Evolutionary conservation across 2,888 invertebrate species (phyloP).

Genomic region (Pherbina coryleti): DNA sequence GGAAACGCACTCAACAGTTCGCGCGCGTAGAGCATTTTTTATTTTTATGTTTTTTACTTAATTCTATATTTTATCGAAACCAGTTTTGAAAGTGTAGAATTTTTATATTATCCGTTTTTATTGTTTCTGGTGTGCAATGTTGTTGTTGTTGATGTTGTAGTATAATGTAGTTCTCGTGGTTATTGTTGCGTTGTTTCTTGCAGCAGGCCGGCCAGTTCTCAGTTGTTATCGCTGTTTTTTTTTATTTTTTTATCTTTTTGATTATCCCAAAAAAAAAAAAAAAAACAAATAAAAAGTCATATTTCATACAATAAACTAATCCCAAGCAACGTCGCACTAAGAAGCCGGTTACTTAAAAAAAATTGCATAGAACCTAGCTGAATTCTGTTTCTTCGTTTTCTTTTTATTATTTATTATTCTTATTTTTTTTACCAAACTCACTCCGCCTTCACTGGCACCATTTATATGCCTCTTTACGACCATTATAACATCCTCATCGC

Average conservation of each 20-base stretch:
- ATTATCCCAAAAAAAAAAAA: not conserved
- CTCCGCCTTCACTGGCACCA: not conserved
- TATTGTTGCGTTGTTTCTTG: conserved; percentile 2
- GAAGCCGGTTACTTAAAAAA: not conserved
- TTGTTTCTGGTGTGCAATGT: not conserved
- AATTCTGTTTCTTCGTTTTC: not conserved
- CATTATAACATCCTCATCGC: not conserved
- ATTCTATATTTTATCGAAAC: conserved; percentile 15
- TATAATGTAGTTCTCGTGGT: conserved; percentile 35
- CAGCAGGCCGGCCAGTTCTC: not conserved
- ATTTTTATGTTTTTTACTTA: not conserved
- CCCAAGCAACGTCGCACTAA: not conserved
- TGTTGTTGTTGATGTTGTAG: conserved; percentile 17
- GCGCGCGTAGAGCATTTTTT: conserved; percentile 20
- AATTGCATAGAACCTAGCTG: not conserved
- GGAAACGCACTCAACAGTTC: conserved; percentile 31
- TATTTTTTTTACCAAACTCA: not conserved
- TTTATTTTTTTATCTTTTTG: not conserved
- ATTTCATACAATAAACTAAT: not conserved
- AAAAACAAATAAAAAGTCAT: not conserved
- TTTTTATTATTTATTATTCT: not conserved
- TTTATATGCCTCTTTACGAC: not conserved
- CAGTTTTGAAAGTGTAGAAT: conserved; percentile 34
- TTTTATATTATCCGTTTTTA: not conserved
- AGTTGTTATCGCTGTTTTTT: not conserved